Percentiles rank a stretch among this genome's conserved stretches.
Conservation (phyloP, 2,797 vertebrate genomes). For the Mormyrops attenuatus region DNA sequence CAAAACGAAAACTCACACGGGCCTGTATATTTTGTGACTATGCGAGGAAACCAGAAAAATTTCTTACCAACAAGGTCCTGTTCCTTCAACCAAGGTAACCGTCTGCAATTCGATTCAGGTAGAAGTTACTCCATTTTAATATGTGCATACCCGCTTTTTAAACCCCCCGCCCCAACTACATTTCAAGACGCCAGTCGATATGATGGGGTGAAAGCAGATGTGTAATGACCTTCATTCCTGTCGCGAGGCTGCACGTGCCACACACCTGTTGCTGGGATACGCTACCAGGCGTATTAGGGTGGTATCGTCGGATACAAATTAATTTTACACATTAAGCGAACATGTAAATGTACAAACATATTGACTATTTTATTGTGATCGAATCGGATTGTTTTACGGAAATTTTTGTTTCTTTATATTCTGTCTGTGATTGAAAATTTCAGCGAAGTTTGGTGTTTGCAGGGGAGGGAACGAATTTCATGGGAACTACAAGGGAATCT, state of each 20-base stretch:
- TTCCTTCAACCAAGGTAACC: not conserved
- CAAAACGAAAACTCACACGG: not conserved
- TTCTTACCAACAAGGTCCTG: conserved; percentile 21
- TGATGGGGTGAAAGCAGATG: conserved; percentile 25
- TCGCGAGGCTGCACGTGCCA: conserved; percentile 14
- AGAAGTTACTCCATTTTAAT: not conserved
- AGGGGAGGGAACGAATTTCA: not conserved
- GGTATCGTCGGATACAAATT: not conserved
- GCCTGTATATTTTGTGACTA: not conserved
- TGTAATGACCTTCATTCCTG: conserved; percentile 1
- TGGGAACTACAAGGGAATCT: not conserved
- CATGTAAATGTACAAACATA: not conserved
- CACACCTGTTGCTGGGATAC: conserved; percentile 28
- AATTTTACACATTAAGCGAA: not conserved
- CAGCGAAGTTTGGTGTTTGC: not conserved
- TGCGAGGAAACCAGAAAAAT: not conserved
- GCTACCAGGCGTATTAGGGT: not conserved
- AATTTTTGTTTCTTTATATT: not conserved
- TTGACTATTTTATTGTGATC: not conserved
- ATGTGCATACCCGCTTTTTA: not conserved
- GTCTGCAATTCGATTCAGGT: not conserved
- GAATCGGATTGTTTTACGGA: not conserved
- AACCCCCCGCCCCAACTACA: not conserved
- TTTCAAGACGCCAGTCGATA: conserved; percentile 5
- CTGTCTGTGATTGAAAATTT: not conserved